Evolutionary conservation across 2,888 invertebrate species (phyloP).

Genomic region (Horisme vitalbata): DNA sequence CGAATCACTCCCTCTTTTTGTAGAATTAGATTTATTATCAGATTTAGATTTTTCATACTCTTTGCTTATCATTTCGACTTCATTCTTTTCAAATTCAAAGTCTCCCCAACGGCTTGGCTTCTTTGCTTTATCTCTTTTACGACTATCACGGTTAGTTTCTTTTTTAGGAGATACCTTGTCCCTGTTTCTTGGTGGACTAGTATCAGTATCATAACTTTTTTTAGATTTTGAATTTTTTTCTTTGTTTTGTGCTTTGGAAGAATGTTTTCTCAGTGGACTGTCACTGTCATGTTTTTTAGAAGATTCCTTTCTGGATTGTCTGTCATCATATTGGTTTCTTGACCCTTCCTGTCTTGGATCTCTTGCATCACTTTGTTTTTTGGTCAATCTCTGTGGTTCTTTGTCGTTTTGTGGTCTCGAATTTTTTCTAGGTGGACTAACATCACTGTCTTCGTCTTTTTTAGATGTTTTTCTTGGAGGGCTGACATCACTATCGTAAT

Average conservation of each 20-base stretch:
- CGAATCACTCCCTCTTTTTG: slow-evolving; percentile 37
- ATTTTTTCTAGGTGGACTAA: slow-evolving; percentile 46
- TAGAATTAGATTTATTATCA: slow-evolving; percentile 22
- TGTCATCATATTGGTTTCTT: slow-evolving; percentile 3
- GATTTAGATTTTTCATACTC: slow-evolving; percentile 27
- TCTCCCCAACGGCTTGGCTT: slow-evolving; percentile 33
- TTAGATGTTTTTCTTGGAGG: slow-evolving; percentile 37
- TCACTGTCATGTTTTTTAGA: slow-evolving; percentile 1
- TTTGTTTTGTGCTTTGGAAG: not conserved
- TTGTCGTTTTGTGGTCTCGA: not conserved
- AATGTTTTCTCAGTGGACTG: slow-evolving; percentile 11
- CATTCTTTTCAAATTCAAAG: slow-evolving; percentile 24
- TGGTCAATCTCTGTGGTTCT: slow-evolving; percentile 1
- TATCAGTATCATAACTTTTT: slow-evolving; percentile 57
- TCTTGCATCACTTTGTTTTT: slow-evolving; percentile 8
- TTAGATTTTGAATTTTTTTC: not conserved
- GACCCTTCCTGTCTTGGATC: slow-evolving; percentile 9
- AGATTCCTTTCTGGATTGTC: not conserved
- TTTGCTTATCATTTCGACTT: slow-evolving; percentile 32
- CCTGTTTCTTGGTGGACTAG: slow-evolving; percentile 49
- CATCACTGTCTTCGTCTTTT: slow-evolving; percentile 56
- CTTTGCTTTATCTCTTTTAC: slow-evolving; percentile 23
- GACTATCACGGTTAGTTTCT: slow-evolving; percentile 30
- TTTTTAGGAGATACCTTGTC: slow-evolving; percentile 34
- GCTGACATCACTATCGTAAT: slow-evolving; percentile 65